Evolutionary conservation across 1,140 invertebrate genomes (phyloP).

Genomic region (Caenorhabditis inopinata): DNA sequence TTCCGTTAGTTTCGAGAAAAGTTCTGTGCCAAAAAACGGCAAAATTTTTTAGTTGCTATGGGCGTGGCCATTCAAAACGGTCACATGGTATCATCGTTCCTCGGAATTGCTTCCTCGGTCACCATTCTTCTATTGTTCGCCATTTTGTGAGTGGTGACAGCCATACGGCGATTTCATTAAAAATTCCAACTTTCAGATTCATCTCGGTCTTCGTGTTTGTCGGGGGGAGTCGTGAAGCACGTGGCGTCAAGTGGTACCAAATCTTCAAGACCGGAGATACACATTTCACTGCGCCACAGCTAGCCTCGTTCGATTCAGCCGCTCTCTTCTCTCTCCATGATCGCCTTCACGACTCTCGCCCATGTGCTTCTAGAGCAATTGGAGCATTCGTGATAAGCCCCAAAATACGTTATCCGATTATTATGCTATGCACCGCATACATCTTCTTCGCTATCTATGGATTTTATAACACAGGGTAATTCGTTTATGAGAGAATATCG

Average conservation of each 20-base stretch:
- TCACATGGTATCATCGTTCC: conserved; percentile 33
- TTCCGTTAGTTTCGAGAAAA: conserved; percentile 27
- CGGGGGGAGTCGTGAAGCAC: conserved; percentile 43
- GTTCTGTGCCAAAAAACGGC: not conserved
- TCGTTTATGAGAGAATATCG: not conserved
- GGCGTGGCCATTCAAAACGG: conserved; percentile 15
- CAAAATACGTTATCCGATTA: conserved; percentile 42
- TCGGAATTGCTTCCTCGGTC: conserved; percentile 21
- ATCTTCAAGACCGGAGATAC: conserved; percentile 44
- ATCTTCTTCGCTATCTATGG: conserved; percentile 46
- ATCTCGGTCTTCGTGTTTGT: conserved; percentile 29
- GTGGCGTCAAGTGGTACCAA: conserved; percentile 50
- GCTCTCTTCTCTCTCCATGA: conserved; percentile 44
- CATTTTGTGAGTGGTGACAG: conserved; percentile 16
- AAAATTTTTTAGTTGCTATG: conserved; percentile 35
- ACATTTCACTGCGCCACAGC: conserved; percentile 43
- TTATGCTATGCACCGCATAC: conserved; percentile 44
- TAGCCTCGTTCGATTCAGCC: conserved; percentile 33
- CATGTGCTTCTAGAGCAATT: conserved; percentile 24
- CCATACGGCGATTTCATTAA: not conserved
- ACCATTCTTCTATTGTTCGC: conserved; percentile 16
- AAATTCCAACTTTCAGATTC: not conserved
- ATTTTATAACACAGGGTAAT: conserved; percentile 21
- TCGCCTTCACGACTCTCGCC: conserved; percentile 38
- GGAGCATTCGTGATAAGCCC: conserved; percentile 35